Conservation (phyloP, 2,113 vertebrate species). For the Nymphicus hollandicus region DNA sequence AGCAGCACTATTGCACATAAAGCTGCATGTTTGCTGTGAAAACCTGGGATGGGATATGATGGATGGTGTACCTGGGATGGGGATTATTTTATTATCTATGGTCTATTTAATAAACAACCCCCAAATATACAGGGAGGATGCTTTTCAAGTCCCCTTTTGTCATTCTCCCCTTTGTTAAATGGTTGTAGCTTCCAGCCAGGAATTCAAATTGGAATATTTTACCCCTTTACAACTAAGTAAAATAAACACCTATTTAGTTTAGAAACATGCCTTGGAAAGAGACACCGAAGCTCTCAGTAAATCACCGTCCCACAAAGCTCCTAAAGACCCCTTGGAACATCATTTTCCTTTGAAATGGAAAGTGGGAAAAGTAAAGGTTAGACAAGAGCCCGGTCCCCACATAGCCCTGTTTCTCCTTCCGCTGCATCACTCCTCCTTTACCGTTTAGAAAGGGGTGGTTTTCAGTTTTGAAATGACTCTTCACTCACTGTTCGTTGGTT, state of each 20-base stretch:
- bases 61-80: neutral
- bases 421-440: neutral
- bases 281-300: neutral
- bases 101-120: neutral
- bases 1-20: neutral
- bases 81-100: neutral
- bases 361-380: neutral
- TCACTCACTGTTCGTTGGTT: accelerated
- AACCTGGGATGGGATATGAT: neutral
- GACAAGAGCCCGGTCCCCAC: neutral
- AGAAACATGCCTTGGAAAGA: neutral
- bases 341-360: neutral
- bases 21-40: neutral
- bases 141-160: neutral
- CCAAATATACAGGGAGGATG: neutral
- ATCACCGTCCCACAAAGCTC: neutral
- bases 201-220: neutral
- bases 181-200: neutral
- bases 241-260: neutral
- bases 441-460: neutral
- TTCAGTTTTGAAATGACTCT: neutral
- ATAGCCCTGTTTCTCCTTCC: neutral
- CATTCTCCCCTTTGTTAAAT: neutral
- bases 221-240: neutral
- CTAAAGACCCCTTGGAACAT: neutral